Evolutionary conservation across 2,797 vertebrate species (phyloP).

Genomic region (Micromesistius poutassou): DNA sequence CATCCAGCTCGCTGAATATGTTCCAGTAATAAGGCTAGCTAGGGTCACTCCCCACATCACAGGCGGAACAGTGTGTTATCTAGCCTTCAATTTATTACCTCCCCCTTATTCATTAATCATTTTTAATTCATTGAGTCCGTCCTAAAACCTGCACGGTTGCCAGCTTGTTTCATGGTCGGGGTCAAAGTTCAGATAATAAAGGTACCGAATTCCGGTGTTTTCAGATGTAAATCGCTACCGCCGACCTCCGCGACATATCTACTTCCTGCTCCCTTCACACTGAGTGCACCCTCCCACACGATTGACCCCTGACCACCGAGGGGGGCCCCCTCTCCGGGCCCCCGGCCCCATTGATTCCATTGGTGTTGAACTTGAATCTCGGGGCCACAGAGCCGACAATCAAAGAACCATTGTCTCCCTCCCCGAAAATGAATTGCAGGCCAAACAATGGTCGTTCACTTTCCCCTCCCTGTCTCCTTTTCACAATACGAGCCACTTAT

Average conservation of each 20-base stretch:
- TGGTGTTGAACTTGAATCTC: conserved; percentile 75
- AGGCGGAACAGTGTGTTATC: neutral
- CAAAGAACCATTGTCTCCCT: conserved; percentile 72
- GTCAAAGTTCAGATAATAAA: conserved; percentile 46
- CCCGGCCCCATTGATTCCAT: conserved; percentile 64
- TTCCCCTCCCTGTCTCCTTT: conserved; percentile 69
- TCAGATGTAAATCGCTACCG: conserved; percentile 38
- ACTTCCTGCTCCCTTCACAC: conserved; percentile 58
- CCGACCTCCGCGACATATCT: conserved; percentile 54
- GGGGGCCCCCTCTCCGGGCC: conserved; percentile 52
- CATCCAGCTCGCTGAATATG: too few species aligned
- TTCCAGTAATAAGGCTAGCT: too few species aligned
- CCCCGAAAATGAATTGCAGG: conserved; percentile 66
- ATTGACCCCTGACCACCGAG: conserved; percentile 71
- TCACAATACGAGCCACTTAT: conserved; percentile 65
- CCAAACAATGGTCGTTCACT: conserved; percentile 73
- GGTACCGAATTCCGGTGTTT: conserved; percentile 11
- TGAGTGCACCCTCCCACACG: conserved; percentile 57
- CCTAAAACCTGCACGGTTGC: conserved; percentile 13
- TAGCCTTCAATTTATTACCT: neutral
- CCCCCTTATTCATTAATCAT: neutral
- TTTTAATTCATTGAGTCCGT: neutral
- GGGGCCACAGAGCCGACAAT: conserved; percentile 62
- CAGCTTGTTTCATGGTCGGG: conserved; percentile 25
- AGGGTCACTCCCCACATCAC: neutral